A percentile compares a stretch with the other conserved stretches of the same genome.
phyloP scores from a whole-genome alignment of 2,113 vertebrate genomes.

The Tautogolabrus adspersus region DNA sequence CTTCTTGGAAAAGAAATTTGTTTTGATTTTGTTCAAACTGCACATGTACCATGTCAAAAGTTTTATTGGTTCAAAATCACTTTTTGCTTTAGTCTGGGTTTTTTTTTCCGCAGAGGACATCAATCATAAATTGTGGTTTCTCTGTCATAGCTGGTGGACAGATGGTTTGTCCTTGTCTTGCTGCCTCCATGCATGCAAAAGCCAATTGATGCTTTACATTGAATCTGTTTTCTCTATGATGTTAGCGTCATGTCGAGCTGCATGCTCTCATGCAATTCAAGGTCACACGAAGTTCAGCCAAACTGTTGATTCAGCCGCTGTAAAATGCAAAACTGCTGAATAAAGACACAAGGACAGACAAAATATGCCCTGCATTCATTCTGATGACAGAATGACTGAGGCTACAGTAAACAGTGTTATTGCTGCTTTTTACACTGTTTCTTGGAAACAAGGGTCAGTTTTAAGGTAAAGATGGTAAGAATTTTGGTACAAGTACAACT shows the following conservation, averaged over 20 bases:
- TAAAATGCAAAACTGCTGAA: constrained; percentile 42
- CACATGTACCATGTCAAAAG: background rate
- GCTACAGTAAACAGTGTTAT: constrained; percentile 6
- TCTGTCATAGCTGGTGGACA: constrained; percentile 27
- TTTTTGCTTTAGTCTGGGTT: background rate
- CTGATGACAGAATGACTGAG: constrained; percentile 46
- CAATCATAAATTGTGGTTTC: constrained; percentile 38
- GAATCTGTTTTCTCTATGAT: constrained; percentile 17
- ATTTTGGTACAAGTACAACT: background rate
- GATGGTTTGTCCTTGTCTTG: constrained; percentile 14
- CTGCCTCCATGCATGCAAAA: constrained; percentile 35
- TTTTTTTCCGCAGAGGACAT: constrained; percentile 11
- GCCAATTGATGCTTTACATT: constrained; percentile 18
- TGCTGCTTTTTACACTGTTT: constrained; percentile 6
- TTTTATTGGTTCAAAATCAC: constrained; percentile 33
- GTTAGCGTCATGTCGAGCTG: background rate
- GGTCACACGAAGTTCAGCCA: constrained; percentile 51
- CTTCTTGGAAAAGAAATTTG: background rate
- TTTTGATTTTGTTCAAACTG: background rate
- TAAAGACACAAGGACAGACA: constrained; percentile 26
- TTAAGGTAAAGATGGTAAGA: background rate
- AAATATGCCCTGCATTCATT: constrained; percentile 22
- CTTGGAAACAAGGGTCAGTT: background rate
- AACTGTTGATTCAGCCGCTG: constrained; percentile 21
- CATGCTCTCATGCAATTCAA: constrained; percentile 27